These are phyloP conservation scores for Plecturocebus donacophilus DNA, from an alignment of 2,113 vertebrate species.

Conservation along the genomic window DNA sequence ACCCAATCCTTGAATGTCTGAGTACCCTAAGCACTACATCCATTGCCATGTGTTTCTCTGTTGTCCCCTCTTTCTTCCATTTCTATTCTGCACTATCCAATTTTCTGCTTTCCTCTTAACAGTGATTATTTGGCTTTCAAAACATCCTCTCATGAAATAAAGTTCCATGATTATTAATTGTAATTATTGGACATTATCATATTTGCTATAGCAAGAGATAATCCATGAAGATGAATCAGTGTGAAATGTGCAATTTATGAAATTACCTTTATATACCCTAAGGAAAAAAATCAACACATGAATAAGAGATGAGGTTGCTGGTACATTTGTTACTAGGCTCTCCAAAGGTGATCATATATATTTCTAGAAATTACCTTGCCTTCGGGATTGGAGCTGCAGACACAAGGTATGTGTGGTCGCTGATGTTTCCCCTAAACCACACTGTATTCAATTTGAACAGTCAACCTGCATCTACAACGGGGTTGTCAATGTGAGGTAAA, in stretches of 20 bases:
- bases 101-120: neutral
- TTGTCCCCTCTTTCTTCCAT: neutral
- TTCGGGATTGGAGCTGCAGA: neutral
- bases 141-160: constrained; percentile 30
- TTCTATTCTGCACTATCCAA: neutral
- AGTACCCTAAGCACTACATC: no score
- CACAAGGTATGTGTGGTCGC: neutral
- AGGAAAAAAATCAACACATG: neutral
- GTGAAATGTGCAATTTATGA: constrained; percentile 44
- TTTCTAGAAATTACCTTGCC: neutral
- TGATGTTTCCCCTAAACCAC: neutral
- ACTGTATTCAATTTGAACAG: neutral
- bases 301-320: constrained; percentile 18
- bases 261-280: constrained; percentile 49
- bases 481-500: neutral
- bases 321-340: neutral
- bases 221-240: constrained; percentile 52
- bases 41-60: neutral
- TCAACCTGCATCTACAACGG: neutral
- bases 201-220: constrained; percentile 37
- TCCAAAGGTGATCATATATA: neutral
- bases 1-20: rapidly evolving
- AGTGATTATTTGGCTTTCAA: constrained; percentile 44
- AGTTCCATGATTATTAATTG: constrained; percentile 56
- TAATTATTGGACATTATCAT: constrained; percentile 50